Percentiles rank a stretch among this genome's conserved stretches.
Evolutionary conservation across 92 coral and sea anemone species (phyloP).

Genomic region (Muricea muricata): DNA sequence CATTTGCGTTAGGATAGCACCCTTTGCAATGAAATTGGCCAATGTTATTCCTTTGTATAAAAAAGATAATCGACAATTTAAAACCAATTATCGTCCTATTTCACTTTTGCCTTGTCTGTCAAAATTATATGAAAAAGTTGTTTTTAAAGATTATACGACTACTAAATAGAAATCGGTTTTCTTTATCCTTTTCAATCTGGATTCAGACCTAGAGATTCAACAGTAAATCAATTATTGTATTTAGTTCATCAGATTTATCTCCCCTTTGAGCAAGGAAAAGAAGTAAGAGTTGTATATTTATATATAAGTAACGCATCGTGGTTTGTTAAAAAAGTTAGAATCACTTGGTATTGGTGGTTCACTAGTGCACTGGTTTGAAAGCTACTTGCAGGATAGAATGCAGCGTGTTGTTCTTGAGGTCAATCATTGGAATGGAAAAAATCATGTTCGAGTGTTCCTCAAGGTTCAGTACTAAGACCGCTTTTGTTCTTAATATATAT

Average conservation of each 20-base stretch:
- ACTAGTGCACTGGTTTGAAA: background rate
- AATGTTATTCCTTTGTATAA: constrained; percentile 28
- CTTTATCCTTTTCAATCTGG: constrained; percentile 22
- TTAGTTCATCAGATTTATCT: constrained; percentile 17
- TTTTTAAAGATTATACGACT: background rate
- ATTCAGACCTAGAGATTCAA: constrained; percentile 35
- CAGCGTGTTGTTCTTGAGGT: constrained; percentile 33
- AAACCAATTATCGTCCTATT: constrained; percentile 28
- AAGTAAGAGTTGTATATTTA: constrained; percentile 45
- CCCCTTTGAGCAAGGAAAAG: constrained; percentile 12
- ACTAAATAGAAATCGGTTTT: background rate
- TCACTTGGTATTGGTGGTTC: background rate
- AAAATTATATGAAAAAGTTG: constrained; percentile 25
- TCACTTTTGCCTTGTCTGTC: constrained; percentile 18
- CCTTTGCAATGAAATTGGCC: constrained; percentile 25
- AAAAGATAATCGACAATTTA: constrained; percentile 28
- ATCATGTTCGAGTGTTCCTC: constrained; percentile 26
- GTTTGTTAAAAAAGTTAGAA: background rate
- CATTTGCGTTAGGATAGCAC: constrained; percentile 8
- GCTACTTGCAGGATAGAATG: background rate
- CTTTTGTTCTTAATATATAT: constrained; percentile 45
- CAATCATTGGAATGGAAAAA: constrained; percentile 18
- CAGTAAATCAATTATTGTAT: constrained; percentile 27
- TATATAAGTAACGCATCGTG: constrained; percentile 22
- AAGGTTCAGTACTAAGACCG: constrained; percentile 41